Base-by-base conservation (phyloP, 2,797 vertebrate genomes). In the Smutsia temminckii region DNA sequence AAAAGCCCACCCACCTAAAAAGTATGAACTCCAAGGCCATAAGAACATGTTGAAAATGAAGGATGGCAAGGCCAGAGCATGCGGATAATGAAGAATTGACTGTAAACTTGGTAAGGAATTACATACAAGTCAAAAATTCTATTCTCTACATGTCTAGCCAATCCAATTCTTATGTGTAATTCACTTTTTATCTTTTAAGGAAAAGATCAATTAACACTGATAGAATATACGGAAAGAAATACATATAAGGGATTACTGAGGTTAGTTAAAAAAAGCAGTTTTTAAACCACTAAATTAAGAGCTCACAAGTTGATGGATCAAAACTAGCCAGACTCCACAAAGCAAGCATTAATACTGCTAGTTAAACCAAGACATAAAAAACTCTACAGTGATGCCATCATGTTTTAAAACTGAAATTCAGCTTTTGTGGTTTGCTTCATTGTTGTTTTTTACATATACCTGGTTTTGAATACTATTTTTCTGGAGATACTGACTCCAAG, bases 401-500 rank as follows among this genome's bases (percentile, higher is more conserved):
- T 18, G 34, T 79, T 61, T 89, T 89, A 93, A 96, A 80, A 94
- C 61, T 95, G 40, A 91, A 96, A 91, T 27, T 86, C 0, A 93
- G 92, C 20, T 79, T 95, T 77, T 46, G 51, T 81, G 61, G 83
- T 96, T 96, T 95, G 53, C n/a, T 96, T 97, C 74, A 71, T 90
- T 92, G n/a, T 91, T 92, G 79, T 3, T 97, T 95, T 96, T 94
- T 80, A 92, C 74, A 86, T 94, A 95, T 97, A 99, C 99, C 99
- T 99, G 99, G 96, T 97, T 99, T 91, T 99, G 99, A 68, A 99
- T 98, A 97, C 96, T 98, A 97, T 97, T 99, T 98, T 99, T 99
- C 97, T 99, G 99, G 94, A 99, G 98, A 96, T 99, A 99, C 53
- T 99, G 99, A 98, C 99, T 99, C 99, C 99, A 99, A 90, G 99